Evolutionary conservation across 2,113 vertebrate genomes (phyloP).

Genomic region (Pao palembangensis): DNA sequence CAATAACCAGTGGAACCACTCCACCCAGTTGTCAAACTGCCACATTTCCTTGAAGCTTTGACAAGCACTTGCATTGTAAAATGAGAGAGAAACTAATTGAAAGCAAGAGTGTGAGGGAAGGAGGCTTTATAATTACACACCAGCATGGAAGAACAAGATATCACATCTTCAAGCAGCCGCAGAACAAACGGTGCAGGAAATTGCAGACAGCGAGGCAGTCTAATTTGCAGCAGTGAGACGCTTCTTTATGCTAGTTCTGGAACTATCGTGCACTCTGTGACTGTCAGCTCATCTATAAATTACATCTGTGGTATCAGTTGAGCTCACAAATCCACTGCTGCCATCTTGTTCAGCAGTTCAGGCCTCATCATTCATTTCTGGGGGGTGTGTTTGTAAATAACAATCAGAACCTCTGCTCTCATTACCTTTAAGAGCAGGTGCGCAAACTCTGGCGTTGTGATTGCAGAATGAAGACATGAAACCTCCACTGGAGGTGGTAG

Average conservation of each 20-base stretch:
- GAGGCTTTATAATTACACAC: conserved; percentile 16
- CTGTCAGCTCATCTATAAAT: background rate
- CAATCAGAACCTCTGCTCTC: too few species aligned
- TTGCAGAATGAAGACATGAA: background rate
- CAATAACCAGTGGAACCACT: conserved; percentile 23
- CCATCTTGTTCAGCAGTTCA: too few species aligned
- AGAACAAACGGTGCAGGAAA: conserved; percentile 46
- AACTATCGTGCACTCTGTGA: background rate
- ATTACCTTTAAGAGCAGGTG: too few species aligned
- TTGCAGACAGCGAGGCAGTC: conserved; percentile 34
- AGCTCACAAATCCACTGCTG: too few species aligned
- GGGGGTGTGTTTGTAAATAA: too few species aligned
- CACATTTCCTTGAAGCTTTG: conserved; percentile 27
- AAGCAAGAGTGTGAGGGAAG: conserved; percentile 11
- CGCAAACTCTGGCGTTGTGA: background rate
- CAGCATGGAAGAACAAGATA: conserved; percentile 40
- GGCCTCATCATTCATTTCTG: too few species aligned
- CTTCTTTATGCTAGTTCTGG: conserved; percentile 34
- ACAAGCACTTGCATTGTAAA: conserved; percentile 20
- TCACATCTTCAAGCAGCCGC: conserved; percentile 39
- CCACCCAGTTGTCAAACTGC: conserved; percentile 32
- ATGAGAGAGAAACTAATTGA: conserved; percentile 21
- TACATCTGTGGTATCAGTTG: background rate
- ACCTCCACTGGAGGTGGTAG: background rate
- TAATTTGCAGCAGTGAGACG: conserved; percentile 34